These are phyloP conservation scores for Ciconia stormi DNA, from an alignment of 2,113 vertebrate genomes.

Conservation along the genomic window DNA sequence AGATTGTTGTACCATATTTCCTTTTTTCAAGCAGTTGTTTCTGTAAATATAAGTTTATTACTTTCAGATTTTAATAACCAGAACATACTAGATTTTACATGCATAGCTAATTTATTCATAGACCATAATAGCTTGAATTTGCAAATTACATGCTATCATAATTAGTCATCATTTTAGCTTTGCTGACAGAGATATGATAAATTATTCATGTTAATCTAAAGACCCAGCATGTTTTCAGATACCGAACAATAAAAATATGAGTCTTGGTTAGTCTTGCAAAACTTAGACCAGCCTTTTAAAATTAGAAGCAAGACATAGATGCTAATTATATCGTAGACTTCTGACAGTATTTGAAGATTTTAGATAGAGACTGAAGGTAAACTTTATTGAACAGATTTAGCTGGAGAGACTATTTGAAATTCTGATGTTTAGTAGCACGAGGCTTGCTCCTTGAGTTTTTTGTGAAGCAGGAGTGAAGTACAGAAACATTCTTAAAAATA, in stretches of 20 bases:
- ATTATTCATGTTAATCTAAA: slow-evolving; percentile 18
- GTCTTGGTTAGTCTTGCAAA: neutral
- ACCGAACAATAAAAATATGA: neutral
- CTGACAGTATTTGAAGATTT: neutral
- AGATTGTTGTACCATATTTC: neutral
- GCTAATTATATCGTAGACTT: neutral
- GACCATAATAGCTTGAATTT: neutral
- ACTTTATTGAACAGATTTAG: neutral
- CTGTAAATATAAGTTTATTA: neutral
- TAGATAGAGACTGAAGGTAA: neutral
- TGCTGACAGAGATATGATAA: neutral
- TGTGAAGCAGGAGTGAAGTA: neutral
- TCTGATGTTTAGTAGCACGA: neutral
- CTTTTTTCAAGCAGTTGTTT: neutral
- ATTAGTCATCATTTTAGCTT: slow-evolving; percentile 4
- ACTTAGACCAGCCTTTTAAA: neutral
- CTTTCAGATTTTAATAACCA: neutral
- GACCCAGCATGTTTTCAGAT: neutral
- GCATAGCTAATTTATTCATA: neutral
- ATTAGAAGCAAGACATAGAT: neutral
- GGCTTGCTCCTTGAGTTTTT: neutral
- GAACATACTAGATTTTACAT: neutral
- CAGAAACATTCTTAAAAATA: neutral
- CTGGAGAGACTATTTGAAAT: neutral
- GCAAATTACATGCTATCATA: neutral